Base-by-base conservation (phyloP, 2,113 vertebrate genomes). In the Neolamprologus modestus region DNA sequence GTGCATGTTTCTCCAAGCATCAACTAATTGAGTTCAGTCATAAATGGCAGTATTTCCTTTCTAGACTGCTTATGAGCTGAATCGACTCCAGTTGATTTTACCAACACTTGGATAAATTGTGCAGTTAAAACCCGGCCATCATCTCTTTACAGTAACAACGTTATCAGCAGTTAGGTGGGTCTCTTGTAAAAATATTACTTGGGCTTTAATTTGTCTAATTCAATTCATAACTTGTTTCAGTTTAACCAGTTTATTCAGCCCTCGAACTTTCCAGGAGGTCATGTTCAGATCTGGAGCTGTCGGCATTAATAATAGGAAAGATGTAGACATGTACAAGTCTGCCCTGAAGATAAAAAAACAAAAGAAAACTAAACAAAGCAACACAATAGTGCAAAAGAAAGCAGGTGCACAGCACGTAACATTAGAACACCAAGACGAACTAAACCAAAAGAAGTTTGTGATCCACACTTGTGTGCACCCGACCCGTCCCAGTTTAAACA, bases 391-490 rank as follows among this genome's bases (percentile, higher is more conserved):
- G 53, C 21, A 26, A 26, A 55, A 55, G 21, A 1, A 55, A 55
- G 2, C 54, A 8, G 21, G 6, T 26, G 54, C 54, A 0, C 6
- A 13, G 21, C 21, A 0, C 21, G 6, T 55, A 55, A 55, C 53
- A 8, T 26, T 4, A 26, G 53, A 55, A 55, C 53, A 7, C 53
- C 52, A 55, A 55, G 53, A 55, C 53, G 1, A 55, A 55, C 53
- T 55, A 55, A 24, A 26, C 11, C 21, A 55, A 26, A 26, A 1
- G 0, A 13, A 0, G 21, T 26, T 0, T 8, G 53, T 55, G 53
- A 8, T 55, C 0, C 53, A 55, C 1, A 55, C 53, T 55, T 4
- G 53, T 55, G 53, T 3, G 53, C 53, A 55, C 53, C 3, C 11
- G 4, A 55, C 3, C 11, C 53, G 7, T 55, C 21, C 53, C 21